These are phyloP conservation scores for Sitta carolinensis DNA, from an alignment of 2,797 vertebrate species.

Conservation along the genomic window DNA sequence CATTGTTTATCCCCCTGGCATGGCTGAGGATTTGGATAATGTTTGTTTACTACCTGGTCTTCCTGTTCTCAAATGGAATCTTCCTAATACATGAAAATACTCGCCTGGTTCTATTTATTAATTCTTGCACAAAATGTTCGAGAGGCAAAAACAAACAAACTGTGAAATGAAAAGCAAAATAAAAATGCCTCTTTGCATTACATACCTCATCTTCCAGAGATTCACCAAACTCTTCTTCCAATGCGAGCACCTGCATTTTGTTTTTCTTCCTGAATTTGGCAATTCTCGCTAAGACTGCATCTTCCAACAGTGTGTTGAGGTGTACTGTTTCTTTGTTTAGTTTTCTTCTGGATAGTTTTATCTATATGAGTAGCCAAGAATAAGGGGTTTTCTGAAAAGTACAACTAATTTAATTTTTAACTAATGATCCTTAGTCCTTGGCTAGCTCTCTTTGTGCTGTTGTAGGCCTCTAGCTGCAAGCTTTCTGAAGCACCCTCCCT, in stretches of 20 bases:
- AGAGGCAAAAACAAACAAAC: conserved; percentile 61
- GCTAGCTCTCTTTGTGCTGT: conserved; percentile 51
- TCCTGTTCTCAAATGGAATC: conserved; percentile 44
- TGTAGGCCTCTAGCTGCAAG: conserved; percentile 77
- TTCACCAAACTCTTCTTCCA: conserved; percentile 67
- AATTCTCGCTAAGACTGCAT: conserved; percentile 29
- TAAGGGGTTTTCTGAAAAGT: not conserved
- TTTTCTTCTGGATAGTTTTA: conserved; percentile 25
- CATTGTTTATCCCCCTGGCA: conserved; percentile 53
- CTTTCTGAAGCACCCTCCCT: conserved; percentile 80
- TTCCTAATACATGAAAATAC: conserved; percentile 54
- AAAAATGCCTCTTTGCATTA: conserved; percentile 74
- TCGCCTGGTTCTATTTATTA: conserved; percentile 59
- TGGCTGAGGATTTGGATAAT: conserved; percentile 44
- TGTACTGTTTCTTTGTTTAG: conserved; percentile 26
- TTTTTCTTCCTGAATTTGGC: conserved; percentile 19
- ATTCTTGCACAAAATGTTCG: conserved; percentile 71
- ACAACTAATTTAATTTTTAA: conserved; percentile 4
- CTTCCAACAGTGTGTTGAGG: conserved; percentile 48
- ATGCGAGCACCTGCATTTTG: conserved; percentile 10
- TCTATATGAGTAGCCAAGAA: conserved; percentile 15
- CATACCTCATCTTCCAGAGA: conserved; percentile 81
- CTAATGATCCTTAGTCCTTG: conserved; percentile 36
- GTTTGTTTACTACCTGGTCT: conserved; percentile 41
- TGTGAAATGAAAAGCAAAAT: conserved; percentile 74